These are phyloP conservation scores for Drosophila sordidula DNA, from an alignment of 2,888 invertebrate genomes.

Conservation along the genomic window DNA sequence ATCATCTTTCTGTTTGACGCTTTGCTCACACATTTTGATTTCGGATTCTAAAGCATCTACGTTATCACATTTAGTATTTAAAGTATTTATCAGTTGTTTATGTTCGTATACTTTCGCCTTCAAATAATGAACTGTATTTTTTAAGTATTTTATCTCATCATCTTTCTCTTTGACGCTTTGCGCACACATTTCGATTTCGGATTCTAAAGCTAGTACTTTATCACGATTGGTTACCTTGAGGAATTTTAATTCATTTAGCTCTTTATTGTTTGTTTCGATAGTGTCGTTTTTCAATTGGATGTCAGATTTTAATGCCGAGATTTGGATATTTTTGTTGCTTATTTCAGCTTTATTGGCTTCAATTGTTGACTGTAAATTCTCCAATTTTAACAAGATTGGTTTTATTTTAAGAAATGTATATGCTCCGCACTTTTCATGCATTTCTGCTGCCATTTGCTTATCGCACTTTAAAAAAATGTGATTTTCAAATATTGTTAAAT, in stretches of 20 bases:
- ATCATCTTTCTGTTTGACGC: neutral
- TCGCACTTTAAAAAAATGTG: slow-evolving; percentile 1
- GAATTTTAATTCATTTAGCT: neutral
- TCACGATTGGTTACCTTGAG: too few relatives aligned
- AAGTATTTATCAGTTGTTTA: too few relatives aligned
- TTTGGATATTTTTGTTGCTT: neutral
- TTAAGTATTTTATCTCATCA: too few relatives aligned
- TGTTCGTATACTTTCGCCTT: too few relatives aligned
- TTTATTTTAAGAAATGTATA: slow-evolving; percentile 11
- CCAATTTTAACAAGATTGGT: slow-evolving; percentile 7
- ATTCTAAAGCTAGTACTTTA: too few relatives aligned
- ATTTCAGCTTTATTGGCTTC: neutral
- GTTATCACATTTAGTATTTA: neutral
- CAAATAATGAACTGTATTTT: too few relatives aligned
- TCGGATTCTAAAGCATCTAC: neutral
- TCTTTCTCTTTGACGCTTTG: too few relatives aligned
- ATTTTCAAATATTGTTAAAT: neutral
- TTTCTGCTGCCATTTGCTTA: neutral
- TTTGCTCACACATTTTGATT: neutral
- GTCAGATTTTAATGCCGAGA: neutral
- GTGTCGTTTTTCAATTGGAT: neutral
- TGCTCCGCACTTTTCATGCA: slow-evolving; percentile 8
- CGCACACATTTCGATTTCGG: too few relatives aligned
- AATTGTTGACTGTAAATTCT: neutral
- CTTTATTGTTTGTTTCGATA: neutral